phyloP scores from a whole-genome alignment of 1,140 invertebrate genomes.

The Bursaphelenchus mucronatus region DNA sequence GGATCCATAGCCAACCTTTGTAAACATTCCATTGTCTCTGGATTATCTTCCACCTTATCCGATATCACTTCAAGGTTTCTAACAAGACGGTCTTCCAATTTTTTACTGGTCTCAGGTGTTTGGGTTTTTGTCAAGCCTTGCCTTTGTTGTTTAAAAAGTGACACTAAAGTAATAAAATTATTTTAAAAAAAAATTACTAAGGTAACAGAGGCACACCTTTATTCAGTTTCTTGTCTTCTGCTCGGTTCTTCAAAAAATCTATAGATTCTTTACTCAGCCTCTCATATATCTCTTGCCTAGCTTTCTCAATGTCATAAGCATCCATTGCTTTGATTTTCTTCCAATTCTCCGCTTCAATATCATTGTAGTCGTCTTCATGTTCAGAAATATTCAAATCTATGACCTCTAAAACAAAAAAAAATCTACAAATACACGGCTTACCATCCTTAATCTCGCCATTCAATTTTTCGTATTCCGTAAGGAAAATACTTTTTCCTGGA shows the following conservation, averaged over 20 bases:
- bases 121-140: neutral
- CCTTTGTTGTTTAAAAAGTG: slow-evolving; percentile 19
- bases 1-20: slow-evolving; percentile 9
- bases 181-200: neutral
- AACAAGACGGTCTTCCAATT: neutral
- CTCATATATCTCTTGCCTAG: slow-evolving; percentile 17
- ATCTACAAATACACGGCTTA: neutral
- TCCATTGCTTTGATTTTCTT: slow-evolving; percentile 8
- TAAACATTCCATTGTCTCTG: neutral
- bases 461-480: slow-evolving; percentile 14
- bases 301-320: neutral
- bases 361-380: neutral
- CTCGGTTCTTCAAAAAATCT: slow-evolving; percentile 6
- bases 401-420: neutral
- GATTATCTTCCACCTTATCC: neutral
- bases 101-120: too few relatives aligned
- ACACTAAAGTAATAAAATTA: slow-evolving; percentile 5
- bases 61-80: slow-evolving; percentile 15
- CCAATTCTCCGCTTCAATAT: slow-evolving; percentile 15
- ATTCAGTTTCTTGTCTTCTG: slow-evolving; percentile 3
- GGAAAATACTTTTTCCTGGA: slow-evolving; percentile 13
- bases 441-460: slow-evolving; percentile 11
- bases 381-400: neutral
- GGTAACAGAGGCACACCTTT: neutral
- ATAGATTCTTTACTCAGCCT: slow-evolving; percentile 2